Percentiles rank a stretch among this genome's conserved stretches.
Evolutionary conservation across 2,888 invertebrate species (phyloP).

Genomic region (Peribatodes rhomboidaria): DNA sequence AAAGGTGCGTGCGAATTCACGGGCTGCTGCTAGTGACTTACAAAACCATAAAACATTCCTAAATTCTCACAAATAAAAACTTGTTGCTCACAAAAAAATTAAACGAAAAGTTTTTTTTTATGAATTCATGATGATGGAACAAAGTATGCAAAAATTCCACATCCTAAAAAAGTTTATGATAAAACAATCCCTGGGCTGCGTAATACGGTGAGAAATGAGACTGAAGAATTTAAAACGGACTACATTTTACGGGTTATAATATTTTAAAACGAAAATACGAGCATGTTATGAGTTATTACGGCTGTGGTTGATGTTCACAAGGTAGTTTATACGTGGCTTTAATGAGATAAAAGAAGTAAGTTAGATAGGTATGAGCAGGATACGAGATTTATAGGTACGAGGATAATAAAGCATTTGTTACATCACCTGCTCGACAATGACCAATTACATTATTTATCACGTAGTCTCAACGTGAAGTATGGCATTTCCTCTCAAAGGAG

Average conservation of each 20-base stretch:
- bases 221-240: conserved; percentile 71
- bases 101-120: conserved; percentile 61
- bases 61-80: conserved; percentile 46
- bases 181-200: conserved; percentile 73
- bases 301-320: conserved; percentile 7
- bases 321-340: conserved; percentile 40
- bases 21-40: not conserved
- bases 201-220: conserved; percentile 74
- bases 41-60: conserved; percentile 11
- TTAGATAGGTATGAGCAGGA: not conserved
- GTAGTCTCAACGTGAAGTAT: no score
- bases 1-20: no score
- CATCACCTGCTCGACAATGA: no score
- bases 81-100: conserved; percentile 61
- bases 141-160: conserved; percentile 65
- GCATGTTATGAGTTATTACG: conserved; percentile 24
- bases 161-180: conserved; percentile 73
- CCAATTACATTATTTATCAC: no score
- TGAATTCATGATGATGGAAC: conserved; percentile 73
- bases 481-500: no score
- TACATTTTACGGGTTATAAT: conserved; percentile 67
- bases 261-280: conserved; percentile 44
- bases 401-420: no score
- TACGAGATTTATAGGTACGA: no score
- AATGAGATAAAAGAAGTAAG: not conserved